Evolutionary conservation across 2,113 vertebrate genomes (phyloP).

Genomic region (Percina caprodes): DNA sequence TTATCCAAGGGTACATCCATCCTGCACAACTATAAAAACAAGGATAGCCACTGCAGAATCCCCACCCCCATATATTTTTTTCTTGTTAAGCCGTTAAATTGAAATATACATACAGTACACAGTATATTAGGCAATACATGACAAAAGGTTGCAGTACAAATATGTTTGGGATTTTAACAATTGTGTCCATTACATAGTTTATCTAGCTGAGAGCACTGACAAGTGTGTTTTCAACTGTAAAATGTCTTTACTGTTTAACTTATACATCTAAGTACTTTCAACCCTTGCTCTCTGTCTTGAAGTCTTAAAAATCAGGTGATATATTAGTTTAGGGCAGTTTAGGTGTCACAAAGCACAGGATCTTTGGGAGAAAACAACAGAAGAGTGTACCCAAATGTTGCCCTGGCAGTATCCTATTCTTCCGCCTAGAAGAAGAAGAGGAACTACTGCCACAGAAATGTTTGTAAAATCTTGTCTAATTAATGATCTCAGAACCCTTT

Average conservation of each 20-base stretch:
- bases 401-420: not conserved
- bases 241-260: not conserved
- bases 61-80: not conserved
- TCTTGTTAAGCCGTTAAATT: not conserved
- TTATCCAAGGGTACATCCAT: not conserved
- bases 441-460: not conserved
- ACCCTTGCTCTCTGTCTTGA: not conserved
- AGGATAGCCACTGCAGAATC: not conserved
- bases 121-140: not conserved
- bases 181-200: not conserved
- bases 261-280: not conserved
- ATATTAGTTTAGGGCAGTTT: not conserved
- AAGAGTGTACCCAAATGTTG: constrained; percentile 8
- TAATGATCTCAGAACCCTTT: not conserved
- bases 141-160: not conserved
- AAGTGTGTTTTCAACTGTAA: not conserved
- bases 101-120: not conserved
- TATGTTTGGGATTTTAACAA: not conserved
- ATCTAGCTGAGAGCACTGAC: not conserved
- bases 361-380: not conserved
- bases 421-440: not conserved
- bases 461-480: too few species aligned
- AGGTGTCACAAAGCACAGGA: too few species aligned
- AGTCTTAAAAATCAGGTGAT: not conserved
- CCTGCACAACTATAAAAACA: not conserved